A percentile compares a stretch with the other conserved stretches of the same genome.
Conservation (phyloP, 2,113 vertebrate species). For the Pristiophorus japonicus region DNA sequence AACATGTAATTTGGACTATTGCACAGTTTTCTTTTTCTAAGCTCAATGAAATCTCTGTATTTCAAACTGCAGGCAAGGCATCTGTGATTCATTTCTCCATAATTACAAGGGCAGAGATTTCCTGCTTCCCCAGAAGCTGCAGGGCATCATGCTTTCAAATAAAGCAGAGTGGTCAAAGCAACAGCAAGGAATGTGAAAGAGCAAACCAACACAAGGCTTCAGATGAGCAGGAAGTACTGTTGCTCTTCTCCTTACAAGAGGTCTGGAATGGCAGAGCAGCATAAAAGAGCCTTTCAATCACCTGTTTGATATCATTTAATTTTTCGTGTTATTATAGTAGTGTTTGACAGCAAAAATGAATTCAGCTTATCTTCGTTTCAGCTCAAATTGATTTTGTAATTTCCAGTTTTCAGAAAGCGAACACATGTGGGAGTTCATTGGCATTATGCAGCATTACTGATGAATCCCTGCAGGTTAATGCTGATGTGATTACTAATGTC, state of each 20-base stretch:
- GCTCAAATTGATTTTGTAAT: neutral
- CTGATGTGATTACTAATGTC: neutral
- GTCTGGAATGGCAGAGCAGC: neutral
- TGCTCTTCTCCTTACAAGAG: neutral
- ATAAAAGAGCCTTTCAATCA: neutral
- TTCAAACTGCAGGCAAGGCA: neutral
- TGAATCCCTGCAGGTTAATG: neutral
- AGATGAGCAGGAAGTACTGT: conserved; percentile 2
- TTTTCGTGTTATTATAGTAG: neutral
- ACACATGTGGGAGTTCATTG: neutral
- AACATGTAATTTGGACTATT: neutral
- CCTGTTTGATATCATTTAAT: neutral
- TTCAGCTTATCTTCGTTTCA: neutral
- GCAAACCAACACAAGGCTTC: neutral
- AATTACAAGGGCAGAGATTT: neutral
- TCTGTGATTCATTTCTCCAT: neutral
- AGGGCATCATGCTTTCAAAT: conserved; percentile 9
- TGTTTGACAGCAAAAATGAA: neutral
- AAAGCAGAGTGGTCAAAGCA: neutral
- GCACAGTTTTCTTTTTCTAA: neutral
- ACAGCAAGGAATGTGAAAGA: conserved; percentile 7
- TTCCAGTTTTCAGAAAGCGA: neutral
- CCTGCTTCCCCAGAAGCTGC: conserved; percentile 16
- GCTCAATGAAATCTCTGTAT: neutral
- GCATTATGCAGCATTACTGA: neutral